A percentile compares a stretch with the other conserved stretches of the same genome.
These are phyloP conservation scores for Cladopsammia gracilis DNA, from an alignment of 64 coral and sea anemone genomes.

Conservation along the genomic window DNA sequence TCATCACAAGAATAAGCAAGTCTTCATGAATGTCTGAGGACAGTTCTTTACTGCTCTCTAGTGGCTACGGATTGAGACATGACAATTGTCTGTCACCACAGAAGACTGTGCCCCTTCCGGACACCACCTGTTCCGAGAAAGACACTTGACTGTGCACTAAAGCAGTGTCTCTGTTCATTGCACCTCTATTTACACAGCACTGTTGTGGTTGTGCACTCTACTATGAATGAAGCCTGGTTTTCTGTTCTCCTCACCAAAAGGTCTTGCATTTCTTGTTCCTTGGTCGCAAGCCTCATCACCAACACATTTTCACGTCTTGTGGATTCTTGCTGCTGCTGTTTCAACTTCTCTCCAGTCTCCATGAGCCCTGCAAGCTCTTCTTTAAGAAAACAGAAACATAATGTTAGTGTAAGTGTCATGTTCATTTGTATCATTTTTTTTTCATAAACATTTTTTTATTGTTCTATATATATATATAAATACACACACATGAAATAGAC, in stretches of 20 bases:
- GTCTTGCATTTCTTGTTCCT: constrained; percentile 99
- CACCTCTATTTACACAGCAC: background rate
- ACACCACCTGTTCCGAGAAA: background rate
- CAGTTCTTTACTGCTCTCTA: constrained; percentile 38
- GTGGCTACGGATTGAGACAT: background rate
- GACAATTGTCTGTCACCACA: constrained; percentile 17
- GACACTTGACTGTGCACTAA: background rate
- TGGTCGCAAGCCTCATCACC: constrained; percentile 97
- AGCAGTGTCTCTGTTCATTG: constrained; percentile 34
- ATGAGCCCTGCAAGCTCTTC: constrained; percentile 94
- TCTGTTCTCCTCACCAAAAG: constrained; percentile 95
- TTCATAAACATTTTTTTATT: background rate
- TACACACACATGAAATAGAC: no score
- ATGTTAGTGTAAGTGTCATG: no score
- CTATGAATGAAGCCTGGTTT: constrained; percentile 43
- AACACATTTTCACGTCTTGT: constrained; percentile 99
- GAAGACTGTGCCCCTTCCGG: constrained; percentile 1
- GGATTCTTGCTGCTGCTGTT: constrained; percentile 98
- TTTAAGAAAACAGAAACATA: constrained; percentile 26
- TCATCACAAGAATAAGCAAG: background rate
- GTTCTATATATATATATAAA: no score
- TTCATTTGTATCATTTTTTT: no score
- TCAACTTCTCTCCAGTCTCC: constrained; percentile 97
- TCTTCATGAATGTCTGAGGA: constrained; percentile 1
- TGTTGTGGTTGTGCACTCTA: constrained; percentile 12